phyloP scores from a whole-genome alignment of 2,113 vertebrate species.

The Nansenia antarctica region DNA sequence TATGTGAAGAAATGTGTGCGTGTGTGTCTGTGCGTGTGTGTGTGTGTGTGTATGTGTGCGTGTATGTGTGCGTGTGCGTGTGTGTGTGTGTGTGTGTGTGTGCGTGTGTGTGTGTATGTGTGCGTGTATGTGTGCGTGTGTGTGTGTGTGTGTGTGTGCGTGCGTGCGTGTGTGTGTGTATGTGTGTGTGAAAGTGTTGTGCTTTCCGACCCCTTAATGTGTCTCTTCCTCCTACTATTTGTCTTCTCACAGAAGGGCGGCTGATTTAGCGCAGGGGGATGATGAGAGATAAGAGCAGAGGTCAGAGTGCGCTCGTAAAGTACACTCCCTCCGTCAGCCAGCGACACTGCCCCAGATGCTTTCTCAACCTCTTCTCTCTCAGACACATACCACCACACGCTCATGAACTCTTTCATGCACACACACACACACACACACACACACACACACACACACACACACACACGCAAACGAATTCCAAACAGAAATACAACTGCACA shows the following conservation, averaged over 20 bases:
- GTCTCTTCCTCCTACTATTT: constrained; percentile 63
- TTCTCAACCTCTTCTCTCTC: constrained; percentile 24
- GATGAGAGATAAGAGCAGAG: constrained; percentile 45
- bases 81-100: constrained; percentile 31
- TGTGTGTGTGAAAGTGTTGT: background rate
- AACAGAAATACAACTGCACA: background rate
- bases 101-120: constrained; percentile 7
- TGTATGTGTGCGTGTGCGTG: background rate
- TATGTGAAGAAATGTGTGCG: background rate
- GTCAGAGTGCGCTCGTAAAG: constrained; percentile 33
- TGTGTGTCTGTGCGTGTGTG: background rate
- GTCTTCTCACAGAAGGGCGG: constrained; percentile 53
- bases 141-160: background rate
- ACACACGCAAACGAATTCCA: too few relatives aligned
- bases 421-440: background rate
- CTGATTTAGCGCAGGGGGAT: constrained; percentile 45
- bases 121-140: background rate
- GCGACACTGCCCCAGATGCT: constrained; percentile 22
- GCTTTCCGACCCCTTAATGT: constrained; percentile 58
- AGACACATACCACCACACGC: background rate
- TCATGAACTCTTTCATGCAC: constrained; percentile 10
- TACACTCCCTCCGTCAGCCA: constrained; percentile 28
- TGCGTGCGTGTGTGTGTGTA: background rate
- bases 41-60: background rate
- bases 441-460: background rate